phyloP scores from a whole-genome alignment of 1,140 invertebrate genomes.

The Zaprionus taronus region DNA sequence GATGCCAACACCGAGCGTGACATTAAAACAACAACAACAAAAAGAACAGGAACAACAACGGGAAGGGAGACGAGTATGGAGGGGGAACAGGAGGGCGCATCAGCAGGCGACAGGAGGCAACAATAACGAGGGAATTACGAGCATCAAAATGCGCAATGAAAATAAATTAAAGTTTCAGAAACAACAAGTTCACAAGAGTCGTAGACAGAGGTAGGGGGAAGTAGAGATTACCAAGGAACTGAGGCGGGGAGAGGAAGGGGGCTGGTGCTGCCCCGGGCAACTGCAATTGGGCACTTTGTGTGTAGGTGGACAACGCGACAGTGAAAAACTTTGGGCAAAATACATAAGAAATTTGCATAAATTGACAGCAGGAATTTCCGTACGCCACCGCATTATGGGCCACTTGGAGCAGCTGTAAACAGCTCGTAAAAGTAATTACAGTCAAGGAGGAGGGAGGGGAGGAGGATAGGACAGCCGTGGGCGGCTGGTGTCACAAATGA shows the following conservation, averaged over 20 bases:
- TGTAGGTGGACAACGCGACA: conserved; percentile 70
- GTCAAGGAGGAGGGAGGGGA: conserved; percentile 5
- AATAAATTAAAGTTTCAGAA: conserved; percentile 82
- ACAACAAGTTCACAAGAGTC: conserved; percentile 39
- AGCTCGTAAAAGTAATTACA: conserved; percentile 84
- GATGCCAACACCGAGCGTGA: conserved; percentile 76
- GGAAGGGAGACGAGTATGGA: not conserved
- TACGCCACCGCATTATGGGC: conserved; percentile 73
- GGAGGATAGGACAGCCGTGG: conserved; percentile 13
- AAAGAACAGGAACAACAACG: conserved; percentile 17
- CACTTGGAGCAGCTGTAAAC: conserved; percentile 83
- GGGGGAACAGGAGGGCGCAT: conserved; percentile 24
- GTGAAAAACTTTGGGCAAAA: conserved; percentile 52
- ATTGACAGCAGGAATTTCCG: conserved; percentile 71
- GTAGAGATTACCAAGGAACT: conserved; percentile 22
- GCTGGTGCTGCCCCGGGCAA: conserved; percentile 4
- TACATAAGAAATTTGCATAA: conserved; percentile 81
- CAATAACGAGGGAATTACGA: conserved; percentile 82
- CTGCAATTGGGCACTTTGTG: conserved; percentile 58
- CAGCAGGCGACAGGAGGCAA: conserved; percentile 63
- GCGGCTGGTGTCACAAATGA: conserved; percentile 55
- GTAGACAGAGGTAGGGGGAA: conserved; percentile 9
- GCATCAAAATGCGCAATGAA: conserved; percentile 84
- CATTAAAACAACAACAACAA: conserved; percentile 57
- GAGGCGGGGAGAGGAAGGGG: not conserved